Evolutionary conservation across 2,797 vertebrate genomes (phyloP).

Genomic region (Danio jaintianensis): DNA sequence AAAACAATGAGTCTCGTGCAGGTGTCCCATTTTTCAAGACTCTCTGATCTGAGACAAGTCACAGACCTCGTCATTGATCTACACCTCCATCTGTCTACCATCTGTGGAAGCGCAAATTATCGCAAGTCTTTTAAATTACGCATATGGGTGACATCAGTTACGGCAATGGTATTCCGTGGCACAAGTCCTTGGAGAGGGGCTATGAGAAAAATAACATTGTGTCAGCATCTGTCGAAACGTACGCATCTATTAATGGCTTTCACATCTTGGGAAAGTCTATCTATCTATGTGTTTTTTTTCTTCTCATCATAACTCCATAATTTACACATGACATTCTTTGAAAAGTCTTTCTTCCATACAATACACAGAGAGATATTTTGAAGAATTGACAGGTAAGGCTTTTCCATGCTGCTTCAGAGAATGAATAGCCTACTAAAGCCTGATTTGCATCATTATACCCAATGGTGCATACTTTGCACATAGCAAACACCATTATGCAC

Average conservation of each 20-base stretch:
- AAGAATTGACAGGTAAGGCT: not conserved
- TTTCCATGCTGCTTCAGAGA: not conserved
- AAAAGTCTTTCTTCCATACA: not conserved
- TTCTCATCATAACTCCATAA: not conserved
- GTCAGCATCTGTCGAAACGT: constrained; percentile 4
- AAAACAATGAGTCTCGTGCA: constrained; percentile 32
- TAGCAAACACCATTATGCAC: too few relatives aligned
- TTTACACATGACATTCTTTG: not conserved
- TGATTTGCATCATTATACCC: too few relatives aligned
- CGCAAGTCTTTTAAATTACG: constrained; percentile 50
- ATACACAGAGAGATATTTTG: not conserved
- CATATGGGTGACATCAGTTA: constrained; percentile 47
- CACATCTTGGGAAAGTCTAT: not conserved
- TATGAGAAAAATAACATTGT: constrained; percentile 2
- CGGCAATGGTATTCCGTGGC: not conserved
- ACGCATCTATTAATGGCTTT: not conserved
- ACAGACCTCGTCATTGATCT: constrained; percentile 43
- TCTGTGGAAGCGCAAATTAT: constrained; percentile 52
- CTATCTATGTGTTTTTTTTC: not conserved
- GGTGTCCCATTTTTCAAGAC: constrained; percentile 25
- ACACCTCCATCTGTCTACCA: constrained; percentile 57
- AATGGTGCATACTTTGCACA: too few relatives aligned
- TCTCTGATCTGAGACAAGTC: constrained; percentile 37
- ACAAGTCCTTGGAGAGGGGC: constrained; percentile 22
- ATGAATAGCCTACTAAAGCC: not conserved